Evolutionary conservation across 2,888 invertebrate genomes (phyloP), one percentile per base, ranked within the genome.

Genomic region (Anoncus sp.): DNA sequence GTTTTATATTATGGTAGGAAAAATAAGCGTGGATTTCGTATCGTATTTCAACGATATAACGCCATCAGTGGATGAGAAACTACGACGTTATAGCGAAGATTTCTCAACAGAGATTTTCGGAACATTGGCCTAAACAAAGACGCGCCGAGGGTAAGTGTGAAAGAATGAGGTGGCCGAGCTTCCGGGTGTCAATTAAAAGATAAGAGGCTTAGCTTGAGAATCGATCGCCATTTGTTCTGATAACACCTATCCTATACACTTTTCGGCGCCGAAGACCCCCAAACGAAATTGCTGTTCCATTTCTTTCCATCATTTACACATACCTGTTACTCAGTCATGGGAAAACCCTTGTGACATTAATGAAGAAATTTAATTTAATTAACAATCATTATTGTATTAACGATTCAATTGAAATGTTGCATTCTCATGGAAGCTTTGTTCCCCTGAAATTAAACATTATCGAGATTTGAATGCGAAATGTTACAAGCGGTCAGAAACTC

Each of bases 211-310:
- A 73, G 59, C 63, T 69, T 27, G 20, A 75, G 71, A 75, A 77
- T 67, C 77, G 77, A 81, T 81, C 75, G 75, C 75, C 77, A 81
- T 81, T 81, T 79, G 71, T 77, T 55, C 75, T 73, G 77, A 77
- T 81, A 81, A 77, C 77, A 73, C 66, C 70, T 74, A 70, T 71
- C 74, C 69, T 71, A 51, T 66, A 57, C 45, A 38, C n/a, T 62
- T 75, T 76, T 67, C 63, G 1, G 20, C 20, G 27, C 55, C 49
- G 60, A 71, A 79, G 75, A 20, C 60, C 38, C 38, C 38, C 43
- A 76, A 63, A n/a, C 75, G 67, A 81, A 74, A 81, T 74, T 77
- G 67, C 69, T 24, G 55, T 66, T 73, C 62, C 66, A 81, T 81
- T 70, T 79, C 79, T n/a, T n/a, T n/a, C n/a, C n/a, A n/a, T n/a